Base-by-base conservation (phyloP, 1,140 invertebrate species). In the Neodiprion lecontei region DNA sequence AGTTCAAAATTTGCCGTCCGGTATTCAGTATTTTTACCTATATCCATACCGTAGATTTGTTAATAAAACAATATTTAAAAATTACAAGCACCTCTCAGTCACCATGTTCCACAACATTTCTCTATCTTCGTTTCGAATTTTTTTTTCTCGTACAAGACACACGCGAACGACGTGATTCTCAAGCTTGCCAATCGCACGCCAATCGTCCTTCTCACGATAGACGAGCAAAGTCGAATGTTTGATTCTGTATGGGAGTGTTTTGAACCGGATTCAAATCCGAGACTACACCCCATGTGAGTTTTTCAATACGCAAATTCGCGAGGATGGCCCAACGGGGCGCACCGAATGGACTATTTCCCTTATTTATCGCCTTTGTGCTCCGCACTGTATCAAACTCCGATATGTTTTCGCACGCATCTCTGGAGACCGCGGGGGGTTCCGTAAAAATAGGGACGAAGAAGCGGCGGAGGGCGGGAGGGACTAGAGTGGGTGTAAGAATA, bases 271-370 rank as follows among this genome's bases (percentile, higher is more conserved):
- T 61, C 53, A 61, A 61, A 61, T 12, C n/a, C 53, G 11, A 12
- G 8, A 14, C 28, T 40, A 40, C 53, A 9, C 53, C 53, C 53
- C 53, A 61, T 9, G 53, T 61, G 53, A 14, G 53, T 61, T 61
- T 61, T 61, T 61, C 53, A 61, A 61, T 61, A 61, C 53, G 53
- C 53, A 61, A 61, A 61, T 61, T 61, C 53, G 53, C 53, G 53
- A 17, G 53, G 53, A 61, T 61, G 53, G 53, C 53, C 53, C 53
- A 61, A 9, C 53, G 53, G 53, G 53, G 53, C 53, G 53, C 53
- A 61, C 53, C 53, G 53, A 61, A 61, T 61, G 53, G 53, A 61
- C 53, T 61, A 61, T 61, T 61, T 61, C 53, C 53, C 8, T 61
- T 61, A 61, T 61, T 61, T 61, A 61, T 61, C 53, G 53, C 53